Base-by-base conservation (phyloP, 2,113 vertebrate species). In the Lagopus leucura region DNA sequence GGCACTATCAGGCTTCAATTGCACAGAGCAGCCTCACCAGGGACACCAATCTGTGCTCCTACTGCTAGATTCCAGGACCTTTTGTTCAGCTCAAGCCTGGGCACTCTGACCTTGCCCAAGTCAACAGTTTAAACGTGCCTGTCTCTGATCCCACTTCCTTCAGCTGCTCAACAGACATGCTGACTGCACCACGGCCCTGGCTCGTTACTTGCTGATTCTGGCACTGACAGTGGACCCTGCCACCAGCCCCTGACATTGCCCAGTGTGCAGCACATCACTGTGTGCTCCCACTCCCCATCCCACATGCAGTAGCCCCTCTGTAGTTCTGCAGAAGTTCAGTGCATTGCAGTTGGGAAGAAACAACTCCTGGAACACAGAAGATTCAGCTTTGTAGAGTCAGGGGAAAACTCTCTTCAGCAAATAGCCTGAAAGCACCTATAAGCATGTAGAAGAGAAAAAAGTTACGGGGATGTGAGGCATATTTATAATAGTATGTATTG, bases 281-380 rank as follows among this genome's bases (percentile, higher is more conserved):
- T 7, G 11, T 19, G 43, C 13, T 38, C 25, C 57, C 1, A 1
- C n/a, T 32, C 34, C 30, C 54, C 30, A 32, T 32, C 30, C 22
- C 54, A 57, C 54, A 57, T 11, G 54, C 22, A 61, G 22, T 22
- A 61, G 34, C 58, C n/a, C 34, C 19, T 63, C 40, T 17, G 8
- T 20, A 22, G 55, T 25, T 36, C 63, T 64, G 48, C 4, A 1
- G 42, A 57, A 63, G 34, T 17, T 12, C 27, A 66, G 12, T 1
- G 1, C 1, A 0, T 5, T 1, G 21, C 69, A 36, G 28, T 10
- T 18, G 27, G 30, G 52, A 34, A 38, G 43, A 4, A 72, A 2
- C 36, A 38, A 28, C 67, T 30, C 48, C 30, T 30, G 48, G 48
- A 85, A 38, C 24, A 32, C 16, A 13, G 30, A 61, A 20, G 65